Evolutionary conservation across 2,113 vertebrate species (phyloP).

Genomic region (Nibea albiflora): DNA sequence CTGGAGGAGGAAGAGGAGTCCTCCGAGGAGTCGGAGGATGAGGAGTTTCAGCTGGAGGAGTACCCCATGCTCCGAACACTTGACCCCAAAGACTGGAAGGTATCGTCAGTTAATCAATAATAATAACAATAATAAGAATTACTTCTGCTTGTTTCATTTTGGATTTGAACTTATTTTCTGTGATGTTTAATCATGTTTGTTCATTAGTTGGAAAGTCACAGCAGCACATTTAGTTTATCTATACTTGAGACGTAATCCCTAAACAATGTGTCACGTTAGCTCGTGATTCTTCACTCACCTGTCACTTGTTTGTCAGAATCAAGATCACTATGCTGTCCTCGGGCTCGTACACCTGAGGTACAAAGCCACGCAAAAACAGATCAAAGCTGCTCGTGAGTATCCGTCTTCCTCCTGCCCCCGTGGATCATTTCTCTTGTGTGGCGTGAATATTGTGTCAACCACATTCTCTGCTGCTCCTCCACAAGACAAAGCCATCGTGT

Average conservation of each 20-base stretch:
- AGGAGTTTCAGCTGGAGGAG: slow-evolving; percentile 95
- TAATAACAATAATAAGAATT: no score
- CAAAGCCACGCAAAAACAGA: slow-evolving; percentile 97
- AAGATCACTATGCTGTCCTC: slow-evolving; percentile 97
- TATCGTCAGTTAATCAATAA: slow-evolving; percentile 49
- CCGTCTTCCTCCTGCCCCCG: neutral
- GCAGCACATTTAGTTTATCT: no score
- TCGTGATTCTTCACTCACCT: neutral
- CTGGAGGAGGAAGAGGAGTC: slow-evolving; percentile 96
- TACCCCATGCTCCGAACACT: slow-evolving; percentile 95
- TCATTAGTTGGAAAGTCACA: no score
- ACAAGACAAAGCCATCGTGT: slow-evolving; percentile 96
- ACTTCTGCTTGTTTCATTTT: neutral
- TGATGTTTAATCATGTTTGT: neutral
- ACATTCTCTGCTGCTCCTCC: slow-evolving; percentile 14
- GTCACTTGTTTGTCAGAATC: slow-evolving; percentile 86
- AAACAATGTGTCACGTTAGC: neutral
- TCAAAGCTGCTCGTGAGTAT: slow-evolving; percentile 98
- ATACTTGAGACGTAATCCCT: no score
- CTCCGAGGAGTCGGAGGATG: slow-evolving; percentile 95
- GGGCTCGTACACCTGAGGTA: slow-evolving; percentile 92
- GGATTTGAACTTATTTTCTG: neutral
- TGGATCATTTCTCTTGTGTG: neutral
- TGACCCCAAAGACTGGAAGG: slow-evolving; percentile 99
- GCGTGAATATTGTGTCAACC: no score